A percentile compares a stretch with the other conserved stretches of the same genome.
Evolutionary conservation across 2,888 invertebrate species (phyloP).

Genomic region (Andrena flavipes): DNA sequence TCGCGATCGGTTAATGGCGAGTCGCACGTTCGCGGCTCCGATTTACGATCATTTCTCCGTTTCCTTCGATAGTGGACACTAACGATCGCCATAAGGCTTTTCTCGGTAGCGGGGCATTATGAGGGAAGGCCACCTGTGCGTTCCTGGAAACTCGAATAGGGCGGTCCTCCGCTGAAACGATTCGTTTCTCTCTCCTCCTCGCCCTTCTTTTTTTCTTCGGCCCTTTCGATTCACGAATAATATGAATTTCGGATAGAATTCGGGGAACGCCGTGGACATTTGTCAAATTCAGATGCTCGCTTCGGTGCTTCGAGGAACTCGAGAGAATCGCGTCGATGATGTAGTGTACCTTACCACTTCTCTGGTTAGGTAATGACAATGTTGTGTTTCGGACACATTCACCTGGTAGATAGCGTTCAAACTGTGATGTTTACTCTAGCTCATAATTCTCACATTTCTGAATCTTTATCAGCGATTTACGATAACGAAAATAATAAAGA

Average conservation of each 20-base stretch:
- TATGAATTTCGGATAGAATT: slow-evolving; percentile 48
- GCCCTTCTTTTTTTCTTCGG: slow-evolving; percentile 51
- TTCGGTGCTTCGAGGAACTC: slow-evolving; percentile 1
- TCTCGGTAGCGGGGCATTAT: slow-evolving; percentile 66
- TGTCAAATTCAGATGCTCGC: slow-evolving; percentile 17
- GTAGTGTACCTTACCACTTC: no score
- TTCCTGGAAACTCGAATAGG: slow-evolving; percentile 78
- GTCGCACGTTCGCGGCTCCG: slow-evolving; percentile 26
- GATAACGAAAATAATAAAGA: no score
- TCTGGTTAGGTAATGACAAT: no score
- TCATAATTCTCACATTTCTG: no score
- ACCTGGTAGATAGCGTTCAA: no score
- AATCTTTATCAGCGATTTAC: no score
- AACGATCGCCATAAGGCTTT: slow-evolving; percentile 70
- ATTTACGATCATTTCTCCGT: slow-evolving; percentile 52
- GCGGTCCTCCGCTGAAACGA: slow-evolving; percentile 58
- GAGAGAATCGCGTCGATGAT: background rate
- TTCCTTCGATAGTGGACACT: slow-evolving; percentile 56
- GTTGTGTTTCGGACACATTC: no score
- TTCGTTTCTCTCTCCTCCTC: slow-evolving; percentile 62
- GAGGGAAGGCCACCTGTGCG: slow-evolving; percentile 71
- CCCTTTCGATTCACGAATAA: slow-evolving; percentile 52
- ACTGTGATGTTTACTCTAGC: no score
- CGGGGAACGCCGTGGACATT: slow-evolving; percentile 41
- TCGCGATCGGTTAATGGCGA: slow-evolving; percentile 34